A percentile compares a stretch with the other conserved stretches of the same genome.
Conservation (phyloP, 2,888 invertebrate species). For the Ramazzottius varieornatus region DNA sequence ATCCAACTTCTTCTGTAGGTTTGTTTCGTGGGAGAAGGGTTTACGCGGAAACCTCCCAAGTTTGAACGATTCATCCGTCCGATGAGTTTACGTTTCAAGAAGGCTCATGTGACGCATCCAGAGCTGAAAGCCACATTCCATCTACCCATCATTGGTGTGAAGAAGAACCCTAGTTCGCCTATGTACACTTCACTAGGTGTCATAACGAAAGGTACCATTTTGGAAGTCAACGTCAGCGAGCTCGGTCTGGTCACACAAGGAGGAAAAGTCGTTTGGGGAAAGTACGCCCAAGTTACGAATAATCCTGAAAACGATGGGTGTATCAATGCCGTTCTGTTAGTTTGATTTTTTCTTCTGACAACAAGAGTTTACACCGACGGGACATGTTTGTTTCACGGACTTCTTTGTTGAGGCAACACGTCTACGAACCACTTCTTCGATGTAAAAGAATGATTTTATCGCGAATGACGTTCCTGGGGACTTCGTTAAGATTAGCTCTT, state of each 20-base stretch:
- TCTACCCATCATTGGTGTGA: slow-evolving; percentile 89
- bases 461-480: no score
- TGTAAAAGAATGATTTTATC: no score
- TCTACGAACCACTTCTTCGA: no score
- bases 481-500: no score
- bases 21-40: slow-evolving; percentile 85
- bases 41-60: slow-evolving; percentile 94
- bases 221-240: slow-evolving; percentile 94
- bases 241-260: slow-evolving; percentile 91
- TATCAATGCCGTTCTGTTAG: slow-evolving; percentile 86
- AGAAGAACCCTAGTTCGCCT: slow-evolving; percentile 88
- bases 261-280: slow-evolving; percentile 98
- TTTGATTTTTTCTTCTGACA: slow-evolving; percentile 29
- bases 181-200: slow-evolving; percentile 92
- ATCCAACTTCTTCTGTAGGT: background rate
- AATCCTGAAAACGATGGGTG: slow-evolving; percentile 99
- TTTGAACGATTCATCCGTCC: slow-evolving; percentile 94
- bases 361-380: slow-evolving; percentile 7
- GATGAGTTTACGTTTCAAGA: slow-evolving; percentile 81
- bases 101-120: slow-evolving; percentile 96
- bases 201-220: slow-evolving; percentile 89
- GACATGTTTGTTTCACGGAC: slow-evolving; percentile 8
- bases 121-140: slow-evolving; percentile 92
- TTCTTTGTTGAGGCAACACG: no score
- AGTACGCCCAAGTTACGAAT: slow-evolving; percentile 97